These are phyloP conservation scores for Limnothrissa miodon DNA, from an alignment of 2,113 vertebrate genomes.

Conservation along the genomic window DNA sequence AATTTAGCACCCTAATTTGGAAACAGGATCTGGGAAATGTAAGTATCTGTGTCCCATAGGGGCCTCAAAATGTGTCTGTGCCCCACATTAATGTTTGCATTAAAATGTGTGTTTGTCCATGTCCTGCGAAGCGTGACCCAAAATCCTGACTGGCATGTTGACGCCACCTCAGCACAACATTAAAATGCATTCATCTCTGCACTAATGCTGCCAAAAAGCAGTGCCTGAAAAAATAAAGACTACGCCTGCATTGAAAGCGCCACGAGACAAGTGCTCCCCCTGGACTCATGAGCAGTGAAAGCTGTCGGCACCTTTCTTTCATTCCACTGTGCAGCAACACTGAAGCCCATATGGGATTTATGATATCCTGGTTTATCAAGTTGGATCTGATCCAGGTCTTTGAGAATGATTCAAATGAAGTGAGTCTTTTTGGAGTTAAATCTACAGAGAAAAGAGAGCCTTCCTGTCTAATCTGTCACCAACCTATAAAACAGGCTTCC, in stretches of 20 bases:
- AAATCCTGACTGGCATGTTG: conserved; percentile 23
- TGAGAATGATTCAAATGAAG: background rate
- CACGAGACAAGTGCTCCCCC: conserved; percentile 10
- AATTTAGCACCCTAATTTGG: conserved; percentile 9
- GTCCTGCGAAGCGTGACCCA: conserved; percentile 8
- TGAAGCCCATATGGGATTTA: background rate
- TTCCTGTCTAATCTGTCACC: conserved; percentile 21
- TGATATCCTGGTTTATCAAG: conserved; percentile 24
- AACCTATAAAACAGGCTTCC: background rate
- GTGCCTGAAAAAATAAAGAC: conserved; percentile 23
- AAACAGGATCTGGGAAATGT: conserved; percentile 14
- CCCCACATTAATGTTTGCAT: background rate
- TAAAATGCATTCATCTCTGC: background rate
- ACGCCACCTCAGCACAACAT: background rate
- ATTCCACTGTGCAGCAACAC: background rate
- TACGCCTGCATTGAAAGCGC: background rate
- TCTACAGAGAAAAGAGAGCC: background rate
- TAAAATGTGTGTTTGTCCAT: background rate
- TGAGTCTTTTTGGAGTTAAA: background rate
- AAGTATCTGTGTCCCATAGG: background rate
- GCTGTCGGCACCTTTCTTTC: conserved; percentile 10
- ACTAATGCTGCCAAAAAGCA: background rate
- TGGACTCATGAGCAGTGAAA: background rate
- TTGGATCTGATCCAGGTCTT: conserved; percentile 1
- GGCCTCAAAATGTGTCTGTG: conserved; percentile 8